These are phyloP conservation scores for Telenomus remus DNA, from an alignment of 1,140 invertebrate species.

Conservation along the genomic window DNA sequence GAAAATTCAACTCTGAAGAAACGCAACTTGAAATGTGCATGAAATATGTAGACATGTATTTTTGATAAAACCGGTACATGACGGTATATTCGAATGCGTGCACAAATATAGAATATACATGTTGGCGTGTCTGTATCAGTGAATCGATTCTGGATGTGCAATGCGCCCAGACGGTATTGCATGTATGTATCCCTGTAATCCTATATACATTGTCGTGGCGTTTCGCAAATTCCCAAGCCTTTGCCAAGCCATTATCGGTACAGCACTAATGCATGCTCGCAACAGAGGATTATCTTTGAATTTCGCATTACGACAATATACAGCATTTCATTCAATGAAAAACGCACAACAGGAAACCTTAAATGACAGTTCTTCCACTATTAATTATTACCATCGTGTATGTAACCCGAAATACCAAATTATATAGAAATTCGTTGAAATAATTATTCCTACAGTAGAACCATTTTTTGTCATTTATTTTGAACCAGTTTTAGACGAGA, in stretches of 20 bases:
- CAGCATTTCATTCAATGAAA: constrained; percentile 44
- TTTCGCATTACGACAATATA: constrained; percentile 55
- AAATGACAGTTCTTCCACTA: constrained; percentile 39
- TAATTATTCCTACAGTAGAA: constrained; percentile 6
- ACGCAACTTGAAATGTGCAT: background rate
- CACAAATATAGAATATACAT: constrained; percentile 44
- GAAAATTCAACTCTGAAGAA: background rate
- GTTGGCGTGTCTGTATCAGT: constrained; percentile 36
- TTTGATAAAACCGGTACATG: background rate
- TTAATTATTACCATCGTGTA: constrained; percentile 32
- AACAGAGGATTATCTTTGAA: constrained; percentile 63
- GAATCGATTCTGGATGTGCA: constrained; percentile 58
- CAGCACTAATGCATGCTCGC: constrained; percentile 63
- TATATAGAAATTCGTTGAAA: constrained; percentile 30
- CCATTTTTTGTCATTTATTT: too few relatives aligned
- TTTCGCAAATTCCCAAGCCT: constrained; percentile 63
- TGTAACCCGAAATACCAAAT: constrained; percentile 19
- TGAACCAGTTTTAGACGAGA: too few relatives aligned
- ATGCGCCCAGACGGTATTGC: constrained; percentile 35
- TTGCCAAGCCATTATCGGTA: constrained; percentile 63
- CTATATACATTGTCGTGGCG: constrained; percentile 59
- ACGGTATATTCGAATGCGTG: constrained; percentile 15
- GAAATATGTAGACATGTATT: background rate
- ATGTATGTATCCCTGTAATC: constrained; percentile 54
- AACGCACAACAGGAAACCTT: constrained; percentile 56